These are phyloP conservation scores for Isurus oxyrinchus DNA, from an alignment of 2,113 vertebrate species.

Conservation along the genomic window DNA sequence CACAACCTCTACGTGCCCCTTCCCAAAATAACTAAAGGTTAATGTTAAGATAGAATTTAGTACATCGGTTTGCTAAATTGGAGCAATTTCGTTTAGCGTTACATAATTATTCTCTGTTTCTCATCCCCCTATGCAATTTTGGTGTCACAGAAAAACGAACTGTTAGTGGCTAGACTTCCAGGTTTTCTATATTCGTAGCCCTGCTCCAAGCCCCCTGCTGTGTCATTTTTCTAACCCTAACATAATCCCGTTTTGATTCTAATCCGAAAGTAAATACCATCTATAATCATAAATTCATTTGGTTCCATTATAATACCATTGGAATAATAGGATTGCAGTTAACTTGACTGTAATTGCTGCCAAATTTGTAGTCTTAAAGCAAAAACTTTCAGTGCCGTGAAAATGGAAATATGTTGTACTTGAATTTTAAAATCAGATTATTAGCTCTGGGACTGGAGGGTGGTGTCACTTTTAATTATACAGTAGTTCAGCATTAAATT, in stretches of 20 bases:
- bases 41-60: not conserved
- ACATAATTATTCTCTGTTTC: not conserved
- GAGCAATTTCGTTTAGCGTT: not conserved
- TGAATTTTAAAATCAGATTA: not conserved
- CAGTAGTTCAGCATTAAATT: not conserved
- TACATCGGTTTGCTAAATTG: not conserved
- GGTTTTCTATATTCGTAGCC: not conserved
- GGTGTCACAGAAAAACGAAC: not conserved
- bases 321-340: not conserved
- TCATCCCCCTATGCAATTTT: not conserved
- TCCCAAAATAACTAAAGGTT: not conserved
- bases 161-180: too few relatives aligned
- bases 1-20: not conserved
- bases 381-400: not conserved
- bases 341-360: not conserved
- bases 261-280: not conserved
- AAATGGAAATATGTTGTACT: not conserved
- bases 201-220: not conserved
- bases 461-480: not conserved
- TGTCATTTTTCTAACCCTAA: not conserved
- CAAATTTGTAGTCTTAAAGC: not conserved
- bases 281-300: not conserved
- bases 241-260: not conserved
- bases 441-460: not conserved
- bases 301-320: not conserved